Evolutionary conservation across 2,113 vertebrate species (phyloP).

Genomic region (Paralichthys olivaceus): DNA sequence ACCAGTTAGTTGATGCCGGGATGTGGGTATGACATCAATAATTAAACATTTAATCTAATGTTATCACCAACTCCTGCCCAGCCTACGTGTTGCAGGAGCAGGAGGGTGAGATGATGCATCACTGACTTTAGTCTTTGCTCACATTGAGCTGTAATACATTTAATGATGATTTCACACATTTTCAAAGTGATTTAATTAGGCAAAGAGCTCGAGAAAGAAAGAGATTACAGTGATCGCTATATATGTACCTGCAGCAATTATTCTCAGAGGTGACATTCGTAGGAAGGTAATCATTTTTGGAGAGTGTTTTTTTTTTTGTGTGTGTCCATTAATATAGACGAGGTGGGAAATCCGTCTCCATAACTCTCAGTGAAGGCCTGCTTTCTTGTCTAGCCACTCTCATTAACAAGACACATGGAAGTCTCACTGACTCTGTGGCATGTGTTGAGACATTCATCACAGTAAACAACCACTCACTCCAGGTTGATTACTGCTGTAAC

Average conservation of each 20-base stretch:
- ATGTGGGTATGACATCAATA: conserved; percentile 2
- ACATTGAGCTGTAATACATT: background rate
- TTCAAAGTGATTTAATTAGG: background rate
- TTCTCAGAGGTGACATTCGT: background rate
- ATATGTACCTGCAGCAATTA: conserved; percentile 9
- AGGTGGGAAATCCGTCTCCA: conserved; percentile 42
- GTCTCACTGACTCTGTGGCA: conserved; percentile 15
- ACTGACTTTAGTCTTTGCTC: background rate
- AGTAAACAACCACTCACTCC: conserved; percentile 38
- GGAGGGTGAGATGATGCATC: background rate
- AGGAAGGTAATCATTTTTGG: conserved; percentile 24
- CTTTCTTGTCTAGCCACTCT: conserved; percentile 49
- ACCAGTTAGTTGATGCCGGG: background rate
- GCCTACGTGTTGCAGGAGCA: background rate
- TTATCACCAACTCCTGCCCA: background rate
- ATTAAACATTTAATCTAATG: conserved; percentile 29
- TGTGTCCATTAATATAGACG: conserved; percentile 23
- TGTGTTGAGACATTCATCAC: conserved; percentile 50
- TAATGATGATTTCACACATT: conserved; percentile 3
- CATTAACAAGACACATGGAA: conserved; percentile 64
- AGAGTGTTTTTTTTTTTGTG: conserved; percentile 22
- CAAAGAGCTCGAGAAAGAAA: conserved; percentile 3
- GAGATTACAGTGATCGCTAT: background rate
- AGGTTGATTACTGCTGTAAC: conserved; percentile 50
- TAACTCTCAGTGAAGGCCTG: conserved; percentile 37